A percentile compares a stretch with the other conserved stretches of the same genome.
Evolutionary conservation across 2,888 invertebrate species (phyloP).

Genomic region (Lampropteryx suffumata): DNA sequence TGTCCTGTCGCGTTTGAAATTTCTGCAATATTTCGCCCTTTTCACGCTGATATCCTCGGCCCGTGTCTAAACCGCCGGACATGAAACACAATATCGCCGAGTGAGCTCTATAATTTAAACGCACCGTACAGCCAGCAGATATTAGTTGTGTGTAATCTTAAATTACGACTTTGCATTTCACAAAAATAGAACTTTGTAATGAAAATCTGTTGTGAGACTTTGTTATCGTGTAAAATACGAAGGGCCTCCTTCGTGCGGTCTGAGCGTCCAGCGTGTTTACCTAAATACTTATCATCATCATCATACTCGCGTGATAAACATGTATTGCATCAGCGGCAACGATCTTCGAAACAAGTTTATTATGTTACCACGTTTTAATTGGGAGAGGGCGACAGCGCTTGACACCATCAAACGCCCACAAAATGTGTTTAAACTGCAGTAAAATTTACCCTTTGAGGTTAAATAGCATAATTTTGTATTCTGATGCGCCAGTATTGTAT

Average conservation of each 20-base stretch:
- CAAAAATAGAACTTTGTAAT: constrained; percentile 20
- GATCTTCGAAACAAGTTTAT: constrained; percentile 55
- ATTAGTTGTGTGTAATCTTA: constrained; percentile 63
- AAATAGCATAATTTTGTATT: constrained; percentile 23
- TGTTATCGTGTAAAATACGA: constrained; percentile 1
- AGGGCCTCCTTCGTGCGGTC: constrained; percentile 46
- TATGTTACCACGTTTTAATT: constrained; percentile 64
- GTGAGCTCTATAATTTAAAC: constrained; percentile 77
- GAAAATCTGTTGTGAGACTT: constrained; percentile 11
- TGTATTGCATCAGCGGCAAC: constrained; percentile 37
- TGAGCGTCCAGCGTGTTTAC: constrained; percentile 53
- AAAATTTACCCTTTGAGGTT: constrained; percentile 25
- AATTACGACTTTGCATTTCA: constrained; percentile 43
- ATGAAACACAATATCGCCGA: constrained; percentile 79
- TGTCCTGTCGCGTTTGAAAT: constrained; percentile 80
- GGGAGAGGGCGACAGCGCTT: constrained; percentile 47
- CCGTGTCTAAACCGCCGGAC: constrained; percentile 79
- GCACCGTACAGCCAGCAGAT: constrained; percentile 59
- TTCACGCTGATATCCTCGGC: constrained; percentile 78
- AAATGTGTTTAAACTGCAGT: constrained; percentile 43
- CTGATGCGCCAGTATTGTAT: not conserved
- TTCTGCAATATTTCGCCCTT: constrained; percentile 82
- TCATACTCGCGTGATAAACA: constrained; percentile 62
- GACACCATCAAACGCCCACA: constrained; percentile 44
- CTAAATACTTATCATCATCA: constrained; percentile 59